A percentile compares a stretch with the other conserved stretches of the same genome.
Evolutionary conservation across 1,140 invertebrate species (phyloP).

Genomic region (Lordiphosa mommai): DNA sequence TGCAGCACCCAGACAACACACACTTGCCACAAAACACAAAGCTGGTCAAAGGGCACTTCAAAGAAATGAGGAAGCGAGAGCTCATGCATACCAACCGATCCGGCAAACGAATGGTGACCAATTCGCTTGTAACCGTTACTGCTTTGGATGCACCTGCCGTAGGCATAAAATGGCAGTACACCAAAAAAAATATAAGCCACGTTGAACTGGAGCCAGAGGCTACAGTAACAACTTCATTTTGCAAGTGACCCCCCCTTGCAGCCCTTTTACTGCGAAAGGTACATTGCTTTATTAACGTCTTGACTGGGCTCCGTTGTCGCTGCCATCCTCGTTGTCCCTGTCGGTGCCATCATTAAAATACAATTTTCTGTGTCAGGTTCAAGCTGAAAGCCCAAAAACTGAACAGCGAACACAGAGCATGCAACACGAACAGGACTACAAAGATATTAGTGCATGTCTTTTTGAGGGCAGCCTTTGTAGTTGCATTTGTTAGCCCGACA

Average conservation of each 20-base stretch:
- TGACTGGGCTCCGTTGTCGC: conserved; percentile 31
- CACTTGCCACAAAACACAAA: conserved; percentile 23
- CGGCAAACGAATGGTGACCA: background rate
- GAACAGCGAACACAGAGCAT: conserved; percentile 15
- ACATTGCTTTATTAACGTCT: conserved; percentile 73
- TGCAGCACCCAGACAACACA: conserved; percentile 22
- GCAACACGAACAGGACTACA: conserved; percentile 48
- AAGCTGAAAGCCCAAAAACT: conserved; percentile 55
- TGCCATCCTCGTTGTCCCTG: conserved; percentile 12
- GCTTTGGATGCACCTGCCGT: conserved; percentile 28
- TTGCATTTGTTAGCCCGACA: conserved; percentile 47
- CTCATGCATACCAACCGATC: conserved; percentile 19
- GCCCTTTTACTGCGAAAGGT: conserved; percentile 19
- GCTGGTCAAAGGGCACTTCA: conserved; percentile 32
- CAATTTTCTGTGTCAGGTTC: conserved; percentile 78
- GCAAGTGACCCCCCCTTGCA: conserved; percentile 14
- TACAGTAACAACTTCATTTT: conserved; percentile 66
- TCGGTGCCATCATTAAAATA: conserved; percentile 68
- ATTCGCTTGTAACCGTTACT: conserved; percentile 12
- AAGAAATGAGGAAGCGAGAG: conserved; percentile 3
- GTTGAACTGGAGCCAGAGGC: conserved; percentile 13
- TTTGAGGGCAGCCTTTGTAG: conserved; percentile 56
- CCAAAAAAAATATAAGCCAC: conserved; percentile 34
- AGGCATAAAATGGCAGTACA: conserved; percentile 23
- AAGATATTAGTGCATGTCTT: conserved; percentile 72